These are phyloP conservation scores for Sinocyclocheilus rhinocerous DNA, from an alignment of 2,113 vertebrate species.

Conservation along the genomic window DNA sequence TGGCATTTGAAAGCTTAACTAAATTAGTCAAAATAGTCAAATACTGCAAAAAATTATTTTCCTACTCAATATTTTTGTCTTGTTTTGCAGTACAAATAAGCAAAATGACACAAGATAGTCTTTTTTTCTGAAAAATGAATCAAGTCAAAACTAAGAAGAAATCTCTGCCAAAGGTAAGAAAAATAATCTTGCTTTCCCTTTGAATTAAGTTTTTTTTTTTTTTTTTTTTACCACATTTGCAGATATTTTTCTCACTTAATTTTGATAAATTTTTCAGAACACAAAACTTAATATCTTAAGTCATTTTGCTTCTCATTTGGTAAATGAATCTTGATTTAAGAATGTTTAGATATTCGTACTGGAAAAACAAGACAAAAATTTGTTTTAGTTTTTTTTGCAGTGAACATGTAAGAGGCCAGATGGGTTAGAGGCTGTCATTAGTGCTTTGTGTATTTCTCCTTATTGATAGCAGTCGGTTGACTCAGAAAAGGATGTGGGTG, in stretches of 20 bases:
- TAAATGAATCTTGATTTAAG: not conserved
- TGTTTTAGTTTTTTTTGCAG: not conserved
- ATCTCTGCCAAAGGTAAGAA: too few species aligned
- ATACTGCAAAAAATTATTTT: not conserved
- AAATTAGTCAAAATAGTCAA: too few species aligned
- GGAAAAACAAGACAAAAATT: not conserved
- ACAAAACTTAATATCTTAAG: not conserved
- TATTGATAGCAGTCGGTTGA: not conserved
- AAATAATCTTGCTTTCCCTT: too few species aligned
- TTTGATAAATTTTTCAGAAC: not conserved
- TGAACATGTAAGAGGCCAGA: not conserved
- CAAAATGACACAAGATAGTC: not conserved
- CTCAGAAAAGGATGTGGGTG: not conserved
- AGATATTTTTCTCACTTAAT: not conserved
- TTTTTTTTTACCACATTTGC: not conserved
- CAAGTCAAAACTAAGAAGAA: not conserved
- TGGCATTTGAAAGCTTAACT: conserved; percentile 1
- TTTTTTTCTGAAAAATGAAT: not conserved
- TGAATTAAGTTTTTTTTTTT: not conserved
- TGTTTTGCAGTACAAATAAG: not conserved
- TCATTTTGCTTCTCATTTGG: not conserved
- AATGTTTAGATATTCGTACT: not conserved
- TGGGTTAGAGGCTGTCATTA: not conserved
- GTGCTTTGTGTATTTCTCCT: not conserved
- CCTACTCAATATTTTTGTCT: too few species aligned